Percentiles rank a stretch among this genome's conserved stretches.
These are phyloP conservation scores for Ypsolopha scabrella DNA, from an alignment of 2,888 invertebrate genomes.

Conservation along the genomic window DNA sequence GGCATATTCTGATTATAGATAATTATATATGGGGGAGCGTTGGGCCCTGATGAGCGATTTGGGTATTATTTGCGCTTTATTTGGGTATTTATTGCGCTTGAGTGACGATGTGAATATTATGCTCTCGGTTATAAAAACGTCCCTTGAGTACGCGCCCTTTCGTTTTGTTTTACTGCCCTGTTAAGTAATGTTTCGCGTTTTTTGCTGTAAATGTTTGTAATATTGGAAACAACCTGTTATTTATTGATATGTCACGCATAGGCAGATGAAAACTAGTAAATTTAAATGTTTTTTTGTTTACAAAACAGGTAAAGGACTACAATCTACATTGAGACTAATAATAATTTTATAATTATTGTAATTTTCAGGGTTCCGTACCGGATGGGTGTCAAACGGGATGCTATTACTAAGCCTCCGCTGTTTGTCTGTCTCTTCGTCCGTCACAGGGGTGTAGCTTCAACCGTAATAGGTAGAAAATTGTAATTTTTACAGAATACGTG, in stretches of 20 bases:
- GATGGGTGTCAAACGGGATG: too few species aligned
- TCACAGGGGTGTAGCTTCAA: too few species aligned
- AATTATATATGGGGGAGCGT: slow-evolving; percentile 59
- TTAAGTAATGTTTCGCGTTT: background rate
- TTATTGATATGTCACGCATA: background rate
- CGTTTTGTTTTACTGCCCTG: slow-evolving; percentile 8
- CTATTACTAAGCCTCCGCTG: too few species aligned
- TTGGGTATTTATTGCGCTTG: slow-evolving; percentile 73
- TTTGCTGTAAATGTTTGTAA: background rate
- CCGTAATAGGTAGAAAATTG: too few species aligned
- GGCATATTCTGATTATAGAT: slow-evolving; percentile 36
- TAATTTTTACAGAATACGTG: too few species aligned
- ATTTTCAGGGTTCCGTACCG: too few species aligned
- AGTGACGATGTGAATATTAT: slow-evolving; percentile 69
- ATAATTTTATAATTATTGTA: too few species aligned
- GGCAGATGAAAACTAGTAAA: background rate
- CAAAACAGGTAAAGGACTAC: too few species aligned
- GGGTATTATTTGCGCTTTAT: slow-evolving; percentile 77
- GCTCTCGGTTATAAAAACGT: slow-evolving; percentile 38
- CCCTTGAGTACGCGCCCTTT: slow-evolving; percentile 45
- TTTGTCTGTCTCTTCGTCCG: too few species aligned
- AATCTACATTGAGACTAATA: too few species aligned
- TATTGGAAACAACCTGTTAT: background rate
- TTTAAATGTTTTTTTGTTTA: too few species aligned
- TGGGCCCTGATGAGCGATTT: slow-evolving; percentile 68